Evolutionary conservation across 37 sponge, comb jelly and placozoan species (phyloP).

Genomic region (Ephydatia muelleri): DNA sequence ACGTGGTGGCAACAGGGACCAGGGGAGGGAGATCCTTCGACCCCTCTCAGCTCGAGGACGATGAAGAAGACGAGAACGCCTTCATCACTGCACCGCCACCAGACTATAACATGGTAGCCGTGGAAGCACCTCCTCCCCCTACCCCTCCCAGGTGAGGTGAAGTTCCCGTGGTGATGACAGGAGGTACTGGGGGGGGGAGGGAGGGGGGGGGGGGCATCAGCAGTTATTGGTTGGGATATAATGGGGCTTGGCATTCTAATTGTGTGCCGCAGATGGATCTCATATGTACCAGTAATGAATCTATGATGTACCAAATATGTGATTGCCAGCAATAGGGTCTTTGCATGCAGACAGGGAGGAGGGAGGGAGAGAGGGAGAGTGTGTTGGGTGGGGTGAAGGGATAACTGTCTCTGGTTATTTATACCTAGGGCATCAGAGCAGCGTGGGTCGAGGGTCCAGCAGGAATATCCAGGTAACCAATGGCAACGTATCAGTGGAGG

Average conservation of each 20-base stretch:
- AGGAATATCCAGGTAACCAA: background rate
- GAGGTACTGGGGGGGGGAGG: no score
- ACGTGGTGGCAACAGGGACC: slow-evolving; percentile 5
- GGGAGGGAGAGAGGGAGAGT: no score
- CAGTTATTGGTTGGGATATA: no score
- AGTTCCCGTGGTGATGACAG: background rate
- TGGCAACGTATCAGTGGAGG: background rate
- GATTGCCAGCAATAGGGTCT: no score
- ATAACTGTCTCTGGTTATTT: no score
- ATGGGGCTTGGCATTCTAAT: no score
- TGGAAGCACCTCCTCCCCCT: background rate
- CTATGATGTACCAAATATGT: background rate
- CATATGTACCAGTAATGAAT: background rate
- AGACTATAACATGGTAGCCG: slow-evolving; percentile 31
- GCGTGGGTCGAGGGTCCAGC: background rate
- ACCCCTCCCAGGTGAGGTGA: background rate
- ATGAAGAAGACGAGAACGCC: slow-evolving; percentile 42
- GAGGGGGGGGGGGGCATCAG: no score
- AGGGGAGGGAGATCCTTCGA: slow-evolving; percentile 28
- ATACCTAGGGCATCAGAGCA: background rate
- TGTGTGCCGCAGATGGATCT: no score
- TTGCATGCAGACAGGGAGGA: no score
- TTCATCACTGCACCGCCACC: slow-evolving; percentile 65
- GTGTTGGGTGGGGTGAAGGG: no score
- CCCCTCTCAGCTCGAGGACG: slow-evolving; percentile 38